phyloP scores from a whole-genome alignment of 2,888 invertebrate genomes.

The Cerceris rybyensis region DNA sequence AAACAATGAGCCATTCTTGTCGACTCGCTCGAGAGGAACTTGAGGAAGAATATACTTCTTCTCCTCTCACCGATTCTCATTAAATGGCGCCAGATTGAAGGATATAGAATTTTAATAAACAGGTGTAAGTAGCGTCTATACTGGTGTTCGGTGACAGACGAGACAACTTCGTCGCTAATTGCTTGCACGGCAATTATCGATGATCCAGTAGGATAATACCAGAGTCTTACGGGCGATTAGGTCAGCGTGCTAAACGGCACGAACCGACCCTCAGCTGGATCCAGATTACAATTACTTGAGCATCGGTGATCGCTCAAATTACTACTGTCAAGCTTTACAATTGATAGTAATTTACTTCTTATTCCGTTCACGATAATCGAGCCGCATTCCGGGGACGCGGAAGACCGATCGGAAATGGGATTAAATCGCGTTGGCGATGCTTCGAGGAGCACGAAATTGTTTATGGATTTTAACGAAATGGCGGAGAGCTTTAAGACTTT shows the following conservation, averaged over 20 bases:
- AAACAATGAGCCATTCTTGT: slow-evolving; percentile 43
- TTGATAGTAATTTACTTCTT: slow-evolving; percentile 7
- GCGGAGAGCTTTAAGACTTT: no score
- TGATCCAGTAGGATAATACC: slow-evolving; percentile 43
- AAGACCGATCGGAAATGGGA: background rate
- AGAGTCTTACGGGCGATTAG: slow-evolving; percentile 46
- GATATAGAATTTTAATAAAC: slow-evolving; percentile 26
- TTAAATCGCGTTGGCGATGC: background rate
- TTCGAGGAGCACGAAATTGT: background rate
- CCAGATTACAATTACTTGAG: slow-evolving; percentile 50
- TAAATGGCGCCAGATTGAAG: background rate
- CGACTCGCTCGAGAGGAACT: slow-evolving; percentile 5
- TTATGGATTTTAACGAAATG: no score
- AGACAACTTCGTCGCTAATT: slow-evolving; percentile 44
- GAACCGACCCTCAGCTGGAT: slow-evolving; percentile 32
- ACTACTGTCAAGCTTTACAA: slow-evolving; percentile 7
- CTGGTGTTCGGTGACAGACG: background rate
- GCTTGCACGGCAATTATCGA: slow-evolving; percentile 56
- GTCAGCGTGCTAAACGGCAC: slow-evolving; percentile 45
- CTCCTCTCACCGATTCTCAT: no score
- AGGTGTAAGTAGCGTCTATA: background rate
- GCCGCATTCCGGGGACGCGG: background rate
- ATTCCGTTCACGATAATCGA: background rate
- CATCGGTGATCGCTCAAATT: slow-evolving; percentile 38
- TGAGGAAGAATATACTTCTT: no score